Conservation (phyloP, 2,888 invertebrate species). For the Drosophila nr. fundita region DNA sequence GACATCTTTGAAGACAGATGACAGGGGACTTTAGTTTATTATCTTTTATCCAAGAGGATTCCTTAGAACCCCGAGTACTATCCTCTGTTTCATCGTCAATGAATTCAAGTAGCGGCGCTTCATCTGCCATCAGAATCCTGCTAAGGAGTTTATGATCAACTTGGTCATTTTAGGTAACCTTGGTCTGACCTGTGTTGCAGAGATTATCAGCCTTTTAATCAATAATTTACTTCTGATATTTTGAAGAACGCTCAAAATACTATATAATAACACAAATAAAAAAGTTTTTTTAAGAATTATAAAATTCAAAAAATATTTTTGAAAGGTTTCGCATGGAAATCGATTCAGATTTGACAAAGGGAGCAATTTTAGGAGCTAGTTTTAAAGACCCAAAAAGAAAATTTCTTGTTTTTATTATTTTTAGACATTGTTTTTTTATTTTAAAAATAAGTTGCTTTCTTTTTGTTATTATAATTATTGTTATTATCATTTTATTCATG, state of each 20-base stretch:
- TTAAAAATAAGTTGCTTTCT: constrained; percentile 44
- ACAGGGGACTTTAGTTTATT: constrained; percentile 6
- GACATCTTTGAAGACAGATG: constrained; percentile 37
- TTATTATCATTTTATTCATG: constrained; percentile 52
- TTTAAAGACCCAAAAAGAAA: not conserved
- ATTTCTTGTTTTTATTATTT: constrained; percentile 12
- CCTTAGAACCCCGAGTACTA: not conserved
- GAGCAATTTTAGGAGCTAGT: not conserved
- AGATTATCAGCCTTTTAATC: not conserved
- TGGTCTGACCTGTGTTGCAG: not conserved
- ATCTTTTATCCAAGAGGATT: not conserved
- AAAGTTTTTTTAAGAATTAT: too few relatives aligned
- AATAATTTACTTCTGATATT: not conserved
- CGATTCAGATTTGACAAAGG: not conserved
- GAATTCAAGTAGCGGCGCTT: constrained; percentile 15
- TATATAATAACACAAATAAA: not conserved
- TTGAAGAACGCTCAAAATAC: not conserved
- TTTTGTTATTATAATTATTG: constrained; percentile 15
- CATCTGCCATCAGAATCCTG: constrained; percentile 22
- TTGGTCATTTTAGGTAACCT: not conserved
- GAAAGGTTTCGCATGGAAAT: not conserved
- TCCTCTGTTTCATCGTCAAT: not conserved
- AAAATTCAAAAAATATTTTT: not conserved
- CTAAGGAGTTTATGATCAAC: not conserved
- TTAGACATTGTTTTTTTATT: constrained; percentile 50